phyloP scores from a whole-genome alignment of 2,888 invertebrate genomes.

The Argyresthia albistria region DNA sequence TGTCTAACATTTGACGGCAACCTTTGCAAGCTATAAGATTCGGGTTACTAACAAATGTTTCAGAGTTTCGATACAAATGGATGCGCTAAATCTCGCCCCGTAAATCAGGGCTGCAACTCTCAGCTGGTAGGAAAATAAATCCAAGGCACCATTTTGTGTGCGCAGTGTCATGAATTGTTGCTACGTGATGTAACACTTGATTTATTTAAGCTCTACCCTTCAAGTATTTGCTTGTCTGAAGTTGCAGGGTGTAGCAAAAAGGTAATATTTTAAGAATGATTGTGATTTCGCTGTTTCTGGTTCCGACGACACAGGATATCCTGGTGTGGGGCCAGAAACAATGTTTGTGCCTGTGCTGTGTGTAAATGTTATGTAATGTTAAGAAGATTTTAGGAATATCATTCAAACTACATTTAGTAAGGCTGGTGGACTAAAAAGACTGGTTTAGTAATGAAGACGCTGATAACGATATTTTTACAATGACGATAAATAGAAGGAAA shows the following conservation, averaged over 20 bases:
- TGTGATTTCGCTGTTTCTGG: too few relatives aligned
- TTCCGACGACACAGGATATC: too few relatives aligned
- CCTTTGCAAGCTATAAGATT: neutral
- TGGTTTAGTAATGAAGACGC: too few relatives aligned
- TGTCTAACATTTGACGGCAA: neutral
- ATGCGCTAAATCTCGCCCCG: slow-evolving; percentile 48
- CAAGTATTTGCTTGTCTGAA: neutral
- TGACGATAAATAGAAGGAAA: too few relatives aligned
- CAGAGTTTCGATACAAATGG: slow-evolving; percentile 53
- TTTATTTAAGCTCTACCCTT: slow-evolving; percentile 18
- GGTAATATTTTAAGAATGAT: too few relatives aligned
- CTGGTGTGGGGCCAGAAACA: too few relatives aligned
- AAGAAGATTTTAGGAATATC: too few relatives aligned
- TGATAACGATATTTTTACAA: too few relatives aligned
- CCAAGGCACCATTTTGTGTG: slow-evolving; percentile 24
- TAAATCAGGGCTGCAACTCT: slow-evolving; percentile 39
- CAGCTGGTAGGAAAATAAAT: slow-evolving; percentile 41
- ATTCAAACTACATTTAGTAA: too few relatives aligned
- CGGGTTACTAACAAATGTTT: slow-evolving; percentile 41
- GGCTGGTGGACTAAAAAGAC: too few relatives aligned
- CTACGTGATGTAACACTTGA: slow-evolving; percentile 26
- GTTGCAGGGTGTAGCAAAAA: neutral
- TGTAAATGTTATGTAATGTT: too few relatives aligned
- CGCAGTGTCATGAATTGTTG: slow-evolving; percentile 25
- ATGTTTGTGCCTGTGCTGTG: too few relatives aligned